phyloP scores from a whole-genome alignment of 2,113 vertebrate species.

The Natator depressus region DNA sequence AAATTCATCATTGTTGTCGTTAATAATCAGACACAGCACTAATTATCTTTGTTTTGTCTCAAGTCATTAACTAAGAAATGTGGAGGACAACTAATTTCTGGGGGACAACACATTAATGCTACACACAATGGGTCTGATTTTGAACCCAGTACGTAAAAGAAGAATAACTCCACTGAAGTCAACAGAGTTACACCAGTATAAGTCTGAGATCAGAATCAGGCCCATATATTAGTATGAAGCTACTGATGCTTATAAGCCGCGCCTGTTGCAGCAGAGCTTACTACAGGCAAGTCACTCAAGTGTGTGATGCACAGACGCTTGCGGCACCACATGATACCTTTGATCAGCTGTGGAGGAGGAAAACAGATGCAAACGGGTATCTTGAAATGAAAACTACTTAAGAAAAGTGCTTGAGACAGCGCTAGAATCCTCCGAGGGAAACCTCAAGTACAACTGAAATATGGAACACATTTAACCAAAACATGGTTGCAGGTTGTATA shows the following conservation, averaged over 20 bases:
- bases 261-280: background rate
- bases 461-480: background rate
- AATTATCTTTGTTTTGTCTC: conserved; percentile 68
- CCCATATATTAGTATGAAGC: background rate
- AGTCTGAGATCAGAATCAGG: background rate
- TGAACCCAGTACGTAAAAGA: background rate
- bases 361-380: background rate
- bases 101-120: background rate
- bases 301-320: background rate
- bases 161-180: background rate
- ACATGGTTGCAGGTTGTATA: background rate
- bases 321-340: background rate
- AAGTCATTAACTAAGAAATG: conserved; percentile 60
- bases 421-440: background rate
- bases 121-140: background rate
- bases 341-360: background rate
- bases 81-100: conserved; percentile 29
- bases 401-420: background rate
- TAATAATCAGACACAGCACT: conserved; percentile 68
- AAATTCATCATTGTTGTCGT: conserved; percentile 51
- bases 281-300: rapidly evolving
- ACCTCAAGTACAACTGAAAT: background rate
- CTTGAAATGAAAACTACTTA: background rate
- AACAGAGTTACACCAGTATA: background rate
- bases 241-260: rapidly evolving